These are phyloP conservation scores for Ornithorhynchus anatinus DNA, from an alignment of 2,113 vertebrate species.

Conservation along the genomic window DNA sequence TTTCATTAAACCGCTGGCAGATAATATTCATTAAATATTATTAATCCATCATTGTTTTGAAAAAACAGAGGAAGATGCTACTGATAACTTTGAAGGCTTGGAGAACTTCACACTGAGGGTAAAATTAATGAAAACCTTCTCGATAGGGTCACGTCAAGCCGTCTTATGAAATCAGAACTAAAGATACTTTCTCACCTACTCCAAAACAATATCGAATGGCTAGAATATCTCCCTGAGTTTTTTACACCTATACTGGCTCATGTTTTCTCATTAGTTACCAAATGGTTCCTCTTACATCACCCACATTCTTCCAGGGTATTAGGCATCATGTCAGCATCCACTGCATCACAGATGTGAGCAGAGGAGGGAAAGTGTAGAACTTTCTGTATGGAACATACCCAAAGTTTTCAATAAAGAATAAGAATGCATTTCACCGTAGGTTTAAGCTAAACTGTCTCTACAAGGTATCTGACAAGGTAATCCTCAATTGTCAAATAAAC, in stretches of 20 bases:
- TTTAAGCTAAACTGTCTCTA: too few species aligned
- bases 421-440: too few species aligned
- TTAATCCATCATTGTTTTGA: neutral
- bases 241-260: too few species aligned
- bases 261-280: too few species aligned
- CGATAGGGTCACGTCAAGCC: neutral
- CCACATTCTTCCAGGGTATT: neutral
- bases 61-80: constrained; percentile 31
- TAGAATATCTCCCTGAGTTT: too few species aligned
- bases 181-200: fast-evolving
- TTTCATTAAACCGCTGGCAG: neutral
- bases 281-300: too few species aligned
- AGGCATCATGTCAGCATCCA: neutral
- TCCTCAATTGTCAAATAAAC: neutral
- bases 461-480: too few species aligned
- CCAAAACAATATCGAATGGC: too few species aligned
- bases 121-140: neutral
- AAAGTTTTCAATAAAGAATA: too few species aligned
- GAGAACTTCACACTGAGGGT: neutral
- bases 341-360: neutral
- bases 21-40: constrained; percentile 19
- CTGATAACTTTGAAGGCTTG: neutral
- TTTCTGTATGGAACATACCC: neutral
- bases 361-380: neutral
- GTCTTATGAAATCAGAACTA: neutral